Base-by-base conservation (phyloP, 2,113 vertebrate genomes). In the Coryphaenoides rupestris region DNA sequence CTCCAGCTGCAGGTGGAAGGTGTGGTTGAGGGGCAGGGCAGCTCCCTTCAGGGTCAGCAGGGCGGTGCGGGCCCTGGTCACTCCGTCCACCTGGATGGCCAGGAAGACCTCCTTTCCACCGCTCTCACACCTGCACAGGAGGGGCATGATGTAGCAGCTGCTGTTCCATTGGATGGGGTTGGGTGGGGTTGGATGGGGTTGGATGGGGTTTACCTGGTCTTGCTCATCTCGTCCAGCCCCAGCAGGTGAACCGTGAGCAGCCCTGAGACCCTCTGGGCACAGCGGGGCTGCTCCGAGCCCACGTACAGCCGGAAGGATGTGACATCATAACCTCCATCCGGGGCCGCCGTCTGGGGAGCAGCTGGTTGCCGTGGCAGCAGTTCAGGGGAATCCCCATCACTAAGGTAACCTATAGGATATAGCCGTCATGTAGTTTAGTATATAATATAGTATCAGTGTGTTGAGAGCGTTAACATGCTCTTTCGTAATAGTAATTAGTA, bases 1-100 rank as follows among this genome's bases (percentile, higher is more conserved):
- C 72, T 97, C 95, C 12, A 97, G 85, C 85, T 95, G 91, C 77
- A 97, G 78, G 79, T 95, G 93, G 78, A 97, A 97, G 66, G 93
- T 91, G 76, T 97, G 95, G 82, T 97, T 93, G 55, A 96, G 76
- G 0, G 79, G 69, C 0, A 95, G 88, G 70, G 90, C 75, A 0
- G 89, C 67, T 0, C 87, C 86, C 4, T 78, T 77, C 57, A 90
- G 86, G n/a, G 82, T 84, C 0, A 93, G 87, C 1, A 92, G 83
- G 1, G 93, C 89, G 0, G 95, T 96, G 4, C 93, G 88, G 0
- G 94, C 95, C 15, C 89, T 83, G 0, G 91, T 92, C 55, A 88
- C 88, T 0, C 90, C 89, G 0, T 97, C 95, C 4, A 96, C 89
- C 82, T 96, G 95, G 52, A 96, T 91, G 57, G 92, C 90, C 21